Base-by-base conservation (phyloP, 2,888 invertebrate species). In the Steinernema scapterisci region DNA sequence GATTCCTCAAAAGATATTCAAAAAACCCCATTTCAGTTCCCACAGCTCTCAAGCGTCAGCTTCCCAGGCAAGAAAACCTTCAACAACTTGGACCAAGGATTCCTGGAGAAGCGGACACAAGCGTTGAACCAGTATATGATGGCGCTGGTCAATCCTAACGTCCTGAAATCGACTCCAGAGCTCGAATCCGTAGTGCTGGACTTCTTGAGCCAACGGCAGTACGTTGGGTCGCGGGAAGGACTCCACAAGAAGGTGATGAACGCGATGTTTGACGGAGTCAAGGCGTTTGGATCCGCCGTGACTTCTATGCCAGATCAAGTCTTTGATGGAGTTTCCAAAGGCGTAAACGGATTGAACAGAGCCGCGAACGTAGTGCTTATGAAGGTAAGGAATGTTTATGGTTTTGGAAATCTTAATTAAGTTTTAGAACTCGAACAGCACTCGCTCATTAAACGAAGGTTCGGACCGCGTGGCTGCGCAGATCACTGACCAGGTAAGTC, bases 1-100 rank as follows among this genome's bases (percentile, higher is more conserved):
- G 16, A 7, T 48, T 48, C 38, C 38, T 38, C 5, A 38, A 38
- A 63, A 9, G 63, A 16, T 16, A 44, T 73, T 74, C 89, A 9
- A 38, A 38, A 38, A 38, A 38, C 38, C 3, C 3, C 38, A 38
- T 38, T 89, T 46, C 88, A 94, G 92, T 95, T 92, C 91, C 92
- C 93, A 43, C 92, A 93, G 86, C 89, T 95, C 25, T 91, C 91
- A 0, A 92, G 92, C 83, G 89, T 95, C 44, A 91, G 92, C 27
- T 94, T 95, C 87, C 96, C 96, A 0, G 94, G 93, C 0, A 97
- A 96, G 89, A 95, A 95, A 88, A 93, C 95, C 70, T 94, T 96
- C 88, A 94, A 95, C 87, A 96, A 95, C 87, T 93, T 94, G 88
- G 94, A 94, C 75, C 86, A 89, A 77, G 89, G 89, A 38, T 90